Evolutionary conservation across 64 coral and sea anemone genomes (phyloP), one percentile per base, ranked within the genome.

Genomic region (Acropora yongei): DNA sequence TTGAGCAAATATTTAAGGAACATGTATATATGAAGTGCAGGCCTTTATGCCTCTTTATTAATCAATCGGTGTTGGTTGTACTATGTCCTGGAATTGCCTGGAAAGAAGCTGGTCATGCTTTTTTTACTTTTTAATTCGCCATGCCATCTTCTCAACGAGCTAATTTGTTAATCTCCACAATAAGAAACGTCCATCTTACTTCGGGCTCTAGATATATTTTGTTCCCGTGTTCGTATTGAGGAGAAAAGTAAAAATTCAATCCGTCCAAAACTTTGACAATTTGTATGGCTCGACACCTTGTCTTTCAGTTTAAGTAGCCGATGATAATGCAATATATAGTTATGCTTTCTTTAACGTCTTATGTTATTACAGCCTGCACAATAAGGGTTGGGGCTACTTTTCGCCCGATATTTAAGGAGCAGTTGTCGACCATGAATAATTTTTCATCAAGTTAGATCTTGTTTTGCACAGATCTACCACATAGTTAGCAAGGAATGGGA

Each of bases 291-390:
- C 72, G 82, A 71, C 65, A 85, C 82, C 65, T 85, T 68, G 7
- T 5, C 66, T 65, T 39, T 85, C 44, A 72, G 30, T 85, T 43
- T 30, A 71, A 85, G 14, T 44, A 69, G 49, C 30, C 30, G 30
- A 30, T 30, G 30, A 85, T 71, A 85, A 68, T 45, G 71, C 30
- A 71, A 85, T 85, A 85, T 48, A 72, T 85, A 69, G 69, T 71
- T 85, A 85, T 85, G 82, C 8, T 18, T 48, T 67, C 69, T 71
- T 49, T 85, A 16, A 20, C 9, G 6, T 63, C 16, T 63, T 12
- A 63, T 63, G 60, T 14, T 68, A 84, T 68, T 47, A 84, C 58
- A 1, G 6, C 42, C 44, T 68, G 17, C 45, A 84, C 46, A 84
- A 68, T 71, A 47, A 85, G 45, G 44, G 44, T 48, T 5, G 49